Conservation (phyloP, 2,113 vertebrate genomes). For the Mastomys natalensis region DNA sequence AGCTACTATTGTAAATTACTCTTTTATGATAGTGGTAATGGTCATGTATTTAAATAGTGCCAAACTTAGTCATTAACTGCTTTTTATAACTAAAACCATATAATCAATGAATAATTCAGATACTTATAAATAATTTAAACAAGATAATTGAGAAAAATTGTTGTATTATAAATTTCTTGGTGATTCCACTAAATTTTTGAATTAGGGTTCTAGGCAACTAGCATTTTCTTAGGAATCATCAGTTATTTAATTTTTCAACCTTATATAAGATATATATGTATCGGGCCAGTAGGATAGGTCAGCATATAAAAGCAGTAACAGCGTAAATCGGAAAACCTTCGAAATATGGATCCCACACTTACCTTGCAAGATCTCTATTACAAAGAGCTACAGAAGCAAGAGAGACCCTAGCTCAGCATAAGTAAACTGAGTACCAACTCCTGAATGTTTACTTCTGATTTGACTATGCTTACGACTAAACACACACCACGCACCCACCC, state of each 20-base stretch:
- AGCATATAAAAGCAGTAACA: not conserved
- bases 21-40: not conserved
- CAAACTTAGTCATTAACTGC: not conserved
- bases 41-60: not conserved
- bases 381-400: not conserved
- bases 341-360: not conserved
- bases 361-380: not conserved
- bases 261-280: not conserved
- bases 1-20: fast-evolving
- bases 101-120: not conserved
- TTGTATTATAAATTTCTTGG: not conserved
- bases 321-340: not conserved
- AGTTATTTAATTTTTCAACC: not conserved
- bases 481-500: not conserved
- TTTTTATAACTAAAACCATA: not conserved
- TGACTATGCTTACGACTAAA: not conserved
- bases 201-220: not conserved
- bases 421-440: not conserved
- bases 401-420: not conserved
- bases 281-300: not conserved
- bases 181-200: not conserved
- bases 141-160: not conserved
- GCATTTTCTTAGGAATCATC: not conserved
- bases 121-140: not conserved
- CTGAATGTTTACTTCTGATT: not conserved